These are phyloP conservation scores for Heterodera schachtii DNA, from an alignment of 1,140 invertebrate species.

Conservation along the genomic window DNA sequence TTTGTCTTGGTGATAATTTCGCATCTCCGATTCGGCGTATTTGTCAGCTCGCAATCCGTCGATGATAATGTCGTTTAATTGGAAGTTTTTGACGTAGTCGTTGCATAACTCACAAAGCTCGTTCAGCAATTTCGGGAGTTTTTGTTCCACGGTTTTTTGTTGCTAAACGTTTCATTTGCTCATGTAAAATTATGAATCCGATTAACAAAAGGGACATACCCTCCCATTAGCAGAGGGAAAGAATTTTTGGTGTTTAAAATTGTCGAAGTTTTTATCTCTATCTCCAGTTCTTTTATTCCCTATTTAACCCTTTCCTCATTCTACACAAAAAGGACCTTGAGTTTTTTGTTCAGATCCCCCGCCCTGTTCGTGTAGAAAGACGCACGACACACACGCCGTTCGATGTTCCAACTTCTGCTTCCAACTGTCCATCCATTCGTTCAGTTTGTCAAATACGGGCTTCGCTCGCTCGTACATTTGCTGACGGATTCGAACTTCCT, in stretches of 20 bases:
- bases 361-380: conserved; percentile 35
- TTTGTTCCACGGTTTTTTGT: conserved; percentile 16
- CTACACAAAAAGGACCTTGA: conserved; percentile 4
- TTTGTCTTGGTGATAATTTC: conserved; percentile 11
- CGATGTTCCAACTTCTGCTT: conserved; percentile 32
- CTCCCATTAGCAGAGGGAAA: too few species aligned
- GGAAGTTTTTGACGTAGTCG: neutral
- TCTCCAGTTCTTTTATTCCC: too few species aligned
- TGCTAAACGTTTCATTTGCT: neutral
- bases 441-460: conserved; percentile 26
- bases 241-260: neutral
- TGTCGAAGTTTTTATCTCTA: neutral
- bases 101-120: conserved; percentile 1
- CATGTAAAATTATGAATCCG: too few species aligned
- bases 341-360: conserved; percentile 12
- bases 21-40: conserved; percentile 7
- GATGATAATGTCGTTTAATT: conserved; percentile 20
- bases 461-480: conserved; percentile 19
- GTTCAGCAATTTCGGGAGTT: conserved; percentile 24
- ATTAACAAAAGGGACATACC: neutral
- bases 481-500: conserved; percentile 9
- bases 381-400: conserved; percentile 28
- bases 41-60: conserved; percentile 18
- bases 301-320: neutral
- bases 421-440: conserved; percentile 31